Evolutionary conservation across 2,797 vertebrate species (phyloP).

Genomic region (Oreortyx pictus): DNA sequence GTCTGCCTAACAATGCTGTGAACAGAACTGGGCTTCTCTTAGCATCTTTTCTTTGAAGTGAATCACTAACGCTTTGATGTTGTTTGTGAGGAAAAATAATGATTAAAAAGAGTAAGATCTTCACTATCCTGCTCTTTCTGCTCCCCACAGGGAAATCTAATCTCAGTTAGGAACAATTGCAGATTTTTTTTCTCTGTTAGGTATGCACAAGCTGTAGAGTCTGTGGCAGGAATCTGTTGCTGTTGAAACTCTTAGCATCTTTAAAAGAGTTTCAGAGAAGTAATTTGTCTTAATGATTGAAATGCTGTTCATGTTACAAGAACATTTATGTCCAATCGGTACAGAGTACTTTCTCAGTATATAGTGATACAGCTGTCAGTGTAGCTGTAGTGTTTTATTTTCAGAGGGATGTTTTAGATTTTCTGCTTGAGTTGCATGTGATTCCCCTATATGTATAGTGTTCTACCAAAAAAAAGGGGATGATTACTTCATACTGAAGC

Average conservation of each 20-base stretch:
- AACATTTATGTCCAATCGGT: not conserved
- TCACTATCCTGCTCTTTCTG: not conserved
- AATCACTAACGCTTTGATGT: constrained; percentile 50
- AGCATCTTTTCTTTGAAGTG: constrained; percentile 59
- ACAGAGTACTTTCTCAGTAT: not conserved
- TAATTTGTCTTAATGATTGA: not conserved
- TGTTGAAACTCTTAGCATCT: constrained; percentile 5
- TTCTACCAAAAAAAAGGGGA: not conserved
- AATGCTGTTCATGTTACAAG: not conserved
- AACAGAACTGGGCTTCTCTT: constrained; percentile 54
- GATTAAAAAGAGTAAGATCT: constrained; percentile 53
- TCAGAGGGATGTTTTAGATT: not conserved
- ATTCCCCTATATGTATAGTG: not conserved
- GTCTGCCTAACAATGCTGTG: constrained; percentile 62
- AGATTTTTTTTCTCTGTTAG: too few species aligned
- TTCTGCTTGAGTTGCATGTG: not conserved
- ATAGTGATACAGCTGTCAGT: not conserved
- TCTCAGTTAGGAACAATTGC: not conserved
- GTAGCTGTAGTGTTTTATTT: constrained; percentile 1
- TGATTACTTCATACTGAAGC: not conserved
- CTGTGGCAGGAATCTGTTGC: not conserved
- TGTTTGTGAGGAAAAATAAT: constrained; percentile 59
- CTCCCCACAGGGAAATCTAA: constrained; percentile 25
- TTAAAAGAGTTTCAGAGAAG: not conserved
- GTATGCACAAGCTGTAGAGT: not conserved